Conservation (phyloP, 2,113 vertebrate species). For the Ageneiosus marmoratus region DNA sequence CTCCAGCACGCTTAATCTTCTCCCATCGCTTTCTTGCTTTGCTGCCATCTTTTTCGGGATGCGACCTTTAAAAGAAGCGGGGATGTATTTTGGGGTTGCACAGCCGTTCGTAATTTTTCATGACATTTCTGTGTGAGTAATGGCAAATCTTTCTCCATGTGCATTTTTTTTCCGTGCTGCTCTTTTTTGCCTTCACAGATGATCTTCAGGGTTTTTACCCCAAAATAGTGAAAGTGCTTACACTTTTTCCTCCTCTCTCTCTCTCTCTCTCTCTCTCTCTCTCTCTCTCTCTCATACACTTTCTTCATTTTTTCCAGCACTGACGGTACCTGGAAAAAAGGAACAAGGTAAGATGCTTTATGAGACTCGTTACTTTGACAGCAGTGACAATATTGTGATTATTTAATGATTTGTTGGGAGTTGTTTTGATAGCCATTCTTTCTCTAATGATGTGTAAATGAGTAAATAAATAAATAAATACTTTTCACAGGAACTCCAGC, state of each 20-base stretch:
- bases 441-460: neutral
- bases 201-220: conserved; percentile 43
- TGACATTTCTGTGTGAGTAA: conserved; percentile 72
- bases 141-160: conserved; percentile 70
- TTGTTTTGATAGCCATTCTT: neutral
- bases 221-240: conserved; percentile 41
- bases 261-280: conserved; percentile 24
- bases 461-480: neutral
- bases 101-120: conserved; percentile 75
- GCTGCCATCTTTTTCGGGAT: conserved; percentile 45
- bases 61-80: conserved; percentile 75
- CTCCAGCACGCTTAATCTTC: conserved; percentile 49
- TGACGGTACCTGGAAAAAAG: conserved; percentile 60
- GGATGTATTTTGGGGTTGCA: conserved; percentile 74
- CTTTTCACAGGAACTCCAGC: conserved; percentile 54
- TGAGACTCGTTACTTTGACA: neutral
- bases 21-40: conserved; percentile 39
- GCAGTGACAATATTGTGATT: neutral
- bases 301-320: conserved; percentile 60
- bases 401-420: neutral
- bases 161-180: conserved; percentile 64
- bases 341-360: conserved; percentile 63
- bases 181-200: conserved; percentile 59
- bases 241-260: conserved; percentile 48
- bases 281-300: no score